Conservation (phyloP, 2,888 invertebrate genomes). For the Girardia tigrina region DNA sequence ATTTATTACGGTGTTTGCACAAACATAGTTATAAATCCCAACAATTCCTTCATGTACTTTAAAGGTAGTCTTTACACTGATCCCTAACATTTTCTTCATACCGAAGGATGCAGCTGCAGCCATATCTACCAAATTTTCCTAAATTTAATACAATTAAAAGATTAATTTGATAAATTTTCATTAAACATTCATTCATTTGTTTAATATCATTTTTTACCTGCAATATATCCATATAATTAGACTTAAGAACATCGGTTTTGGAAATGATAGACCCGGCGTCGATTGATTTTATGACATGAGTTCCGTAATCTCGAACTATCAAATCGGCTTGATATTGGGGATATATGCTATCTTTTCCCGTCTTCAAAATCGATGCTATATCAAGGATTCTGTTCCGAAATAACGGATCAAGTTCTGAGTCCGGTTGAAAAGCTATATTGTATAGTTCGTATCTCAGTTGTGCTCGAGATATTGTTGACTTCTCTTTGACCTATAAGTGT, state of each 20-base stretch:
- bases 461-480: conserved; percentile 38
- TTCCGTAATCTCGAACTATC: conserved; percentile 42
- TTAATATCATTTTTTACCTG: conserved; percentile 31
- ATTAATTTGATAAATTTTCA: too few species aligned
- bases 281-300: conserved; percentile 41
- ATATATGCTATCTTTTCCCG: conserved; percentile 39
- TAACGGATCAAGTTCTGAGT: conserved; percentile 38
- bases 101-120: background rate
- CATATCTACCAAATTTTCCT: background rate
- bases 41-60: background rate
- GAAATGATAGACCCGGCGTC: conserved; percentile 40
- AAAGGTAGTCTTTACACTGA: background rate
- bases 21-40: background rate
- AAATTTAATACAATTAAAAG: too few species aligned
- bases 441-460: conserved; percentile 39
- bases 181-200: background rate
- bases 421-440: conserved; percentile 39
- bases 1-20: background rate
- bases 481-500: conserved; percentile 39
- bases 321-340: conserved; percentile 42
- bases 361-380: conserved; percentile 41
- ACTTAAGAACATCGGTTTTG: conserved; percentile 39
- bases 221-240: conserved; percentile 30
- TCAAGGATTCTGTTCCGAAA: conserved; percentile 40
- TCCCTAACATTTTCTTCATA: background rate